Evolutionary conservation across 2,888 invertebrate species (phyloP), one percentile per base, ranked within the genome.

Genomic region (Mycalesis mineus): DNA sequence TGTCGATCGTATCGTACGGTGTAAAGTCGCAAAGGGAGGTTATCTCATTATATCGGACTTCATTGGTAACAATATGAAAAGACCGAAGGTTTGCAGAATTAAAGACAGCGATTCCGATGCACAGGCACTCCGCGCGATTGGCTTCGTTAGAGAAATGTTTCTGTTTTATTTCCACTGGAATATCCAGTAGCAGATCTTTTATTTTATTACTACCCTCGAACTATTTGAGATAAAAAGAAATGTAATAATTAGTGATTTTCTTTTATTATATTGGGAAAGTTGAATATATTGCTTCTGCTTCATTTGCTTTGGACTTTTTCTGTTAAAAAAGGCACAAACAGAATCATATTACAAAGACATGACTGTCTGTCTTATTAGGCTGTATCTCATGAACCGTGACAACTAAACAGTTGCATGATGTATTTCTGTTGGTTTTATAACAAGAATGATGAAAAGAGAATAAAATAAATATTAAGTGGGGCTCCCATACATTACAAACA

Each of bases 41-140:
- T 50, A 40, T 55, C 42, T 42, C 48, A 49, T 49, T 42, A 55
- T 17, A 55, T 13, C 28, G 9, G 51, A 51, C 51, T 22, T 42
- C 42, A 42, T 42, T 14, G 29, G 36, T 41, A 33, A 42, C 33
- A 33, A 36, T 28, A 53, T 49, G 42, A 36, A 42, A 48, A 53
- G 11, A 37, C 41, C 13, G 7, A 22, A 49, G 42, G 40, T 55
- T 28, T 36, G 42, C 48, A 42, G 49, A 42, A 49, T 42, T 55
- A 48, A 49, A 42, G 42, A 14, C 22, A 48, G 45, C 5, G n/a
- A 55, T 15, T 49, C 49, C 33, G 36, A 37, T 36, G 44, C n/a
- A 22, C 36, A 54, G 31, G 44, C 29, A 31, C 42, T 15, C 15
- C 9, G 15, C 15, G 33, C 6, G 39, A 52, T 40, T 45, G 29